Base-by-base conservation (phyloP, 1,140 invertebrate species). In the Tetranychus cinnabarinus region DNA sequence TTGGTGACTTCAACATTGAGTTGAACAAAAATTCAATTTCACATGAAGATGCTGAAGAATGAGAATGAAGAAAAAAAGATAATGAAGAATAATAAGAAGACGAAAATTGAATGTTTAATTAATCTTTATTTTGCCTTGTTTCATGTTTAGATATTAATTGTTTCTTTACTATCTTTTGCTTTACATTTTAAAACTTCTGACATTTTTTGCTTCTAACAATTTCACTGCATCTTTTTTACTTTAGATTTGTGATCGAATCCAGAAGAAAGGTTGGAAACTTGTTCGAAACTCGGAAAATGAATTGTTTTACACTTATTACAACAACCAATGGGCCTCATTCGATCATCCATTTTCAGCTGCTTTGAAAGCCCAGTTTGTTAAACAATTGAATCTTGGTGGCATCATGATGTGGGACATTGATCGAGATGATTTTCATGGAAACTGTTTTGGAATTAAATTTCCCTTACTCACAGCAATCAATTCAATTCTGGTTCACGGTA, bases 361-460 rank as follows among this genome's bases (percentile, higher is more conserved):
- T 59, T 75, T 77, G 62, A 87, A 86, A 67, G 65, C 68, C 13
- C 56, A 69, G 12, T 72, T 66, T 59, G 62, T 70, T 10, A 65
- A 66, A 42, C 48, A 64, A 47, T 59, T 66, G 13, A 62, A 66
- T 7, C 61, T 73, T n/a, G 70, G 68, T 12, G 72, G 72, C 2
- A 77, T 80, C 77, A 75, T 72, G 71, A 67, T 73, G 0, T 72
- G 72, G 72, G 65, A 67, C 36, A 59, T 72, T 12, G 68, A 69
- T 47, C 60, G 71, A 42, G 71, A 72, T 65, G 71, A 73, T 62
- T 72, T 70, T 60, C 60, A 65, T 33, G 65, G 65, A 2, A 59
- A 57, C 2, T 70, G 69, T 56, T 65, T 66, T 57, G 35, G 68
- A 37, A 58, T 34, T 8, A 61, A 58, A 31, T 42, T 56, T 50